A percentile compares a stretch with the other conserved stretches of the same genome.
These are phyloP conservation scores for Dendropsophus ebraccatus DNA, from an alignment of 2,113 vertebrate genomes.

Conservation along the genomic window DNA sequence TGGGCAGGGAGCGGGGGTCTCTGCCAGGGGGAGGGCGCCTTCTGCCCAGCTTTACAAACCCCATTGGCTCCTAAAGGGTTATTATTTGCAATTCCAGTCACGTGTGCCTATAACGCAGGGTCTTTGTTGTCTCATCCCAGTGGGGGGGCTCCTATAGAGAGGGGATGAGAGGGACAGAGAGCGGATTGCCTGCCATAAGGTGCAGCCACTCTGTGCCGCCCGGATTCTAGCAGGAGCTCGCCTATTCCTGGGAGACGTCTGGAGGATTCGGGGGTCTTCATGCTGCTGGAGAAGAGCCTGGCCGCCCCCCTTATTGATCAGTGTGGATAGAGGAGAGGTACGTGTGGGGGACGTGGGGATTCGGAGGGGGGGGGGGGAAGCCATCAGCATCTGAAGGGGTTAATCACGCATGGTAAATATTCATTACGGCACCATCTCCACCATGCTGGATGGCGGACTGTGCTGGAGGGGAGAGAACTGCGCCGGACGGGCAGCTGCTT, in stretches of 20 bases:
- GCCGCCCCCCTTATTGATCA: not conserved
- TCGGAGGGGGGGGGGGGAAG: not conserved
- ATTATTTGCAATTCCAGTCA: conserved; percentile 54
- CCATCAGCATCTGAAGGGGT: not conserved
- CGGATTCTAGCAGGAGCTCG: not conserved
- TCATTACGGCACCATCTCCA: not conserved
- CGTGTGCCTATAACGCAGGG: conserved; percentile 56
- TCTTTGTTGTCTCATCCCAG: conserved; percentile 56
- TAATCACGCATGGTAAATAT: too few species aligned
- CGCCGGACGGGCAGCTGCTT: not conserved
- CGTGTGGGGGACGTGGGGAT: not conserved
- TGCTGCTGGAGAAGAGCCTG: conserved; percentile 26
- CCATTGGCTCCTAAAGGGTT: conserved; percentile 53
- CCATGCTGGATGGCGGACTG: not conserved
- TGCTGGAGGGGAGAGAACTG: not conserved
- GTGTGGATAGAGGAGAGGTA: conserved; percentile 28
- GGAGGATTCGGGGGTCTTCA: conserved; percentile 25
- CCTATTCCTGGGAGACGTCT: not conserved
- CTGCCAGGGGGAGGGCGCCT: not conserved
- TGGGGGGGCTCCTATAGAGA: conserved; percentile 57
- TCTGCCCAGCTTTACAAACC: not conserved
- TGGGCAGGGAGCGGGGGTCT: not conserved
- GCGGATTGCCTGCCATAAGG: conserved; percentile 32
- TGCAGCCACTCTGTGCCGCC: conserved; percentile 18
- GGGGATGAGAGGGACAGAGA: conserved; percentile 49